These are phyloP conservation scores for Enteromius radiatus DNA, from an alignment of 2,797 vertebrate genomes.

Conservation along the genomic window DNA sequence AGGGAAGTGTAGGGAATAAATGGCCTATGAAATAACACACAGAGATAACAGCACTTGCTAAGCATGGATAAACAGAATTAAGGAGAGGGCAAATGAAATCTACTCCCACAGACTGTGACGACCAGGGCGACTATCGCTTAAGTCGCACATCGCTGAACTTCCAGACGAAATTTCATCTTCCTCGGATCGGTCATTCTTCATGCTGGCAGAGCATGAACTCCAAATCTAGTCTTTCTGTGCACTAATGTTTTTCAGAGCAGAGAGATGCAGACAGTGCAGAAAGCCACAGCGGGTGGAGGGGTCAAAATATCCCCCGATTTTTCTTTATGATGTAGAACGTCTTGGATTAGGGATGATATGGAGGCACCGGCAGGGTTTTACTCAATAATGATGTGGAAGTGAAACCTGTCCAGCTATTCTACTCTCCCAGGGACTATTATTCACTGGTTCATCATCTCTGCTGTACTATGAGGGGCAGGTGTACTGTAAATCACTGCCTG, in stretches of 20 bases:
- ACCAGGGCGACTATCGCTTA: not conserved
- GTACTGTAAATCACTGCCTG: slow-evolving; percentile 43
- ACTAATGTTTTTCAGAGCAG: slow-evolving; percentile 15
- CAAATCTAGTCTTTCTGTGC: slow-evolving; percentile 12
- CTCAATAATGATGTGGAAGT: not conserved
- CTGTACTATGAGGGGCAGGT: slow-evolving; percentile 28
- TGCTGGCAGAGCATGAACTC: slow-evolving; percentile 13
- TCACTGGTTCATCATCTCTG: not conserved
- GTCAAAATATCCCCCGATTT: not conserved
- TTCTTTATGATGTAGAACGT: slow-evolving; percentile 1
- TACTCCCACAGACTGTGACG: not conserved
- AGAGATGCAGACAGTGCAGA: slow-evolving; percentile 37
- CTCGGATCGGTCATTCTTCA: slow-evolving; percentile 24
- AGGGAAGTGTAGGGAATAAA: not conserved
- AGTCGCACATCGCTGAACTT: slow-evolving; percentile 8
- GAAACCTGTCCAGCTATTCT: not conserved
- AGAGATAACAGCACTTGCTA: slow-evolving; percentile 17
- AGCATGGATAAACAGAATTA: slow-evolving; percentile 21
- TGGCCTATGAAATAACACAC: slow-evolving; percentile 26
- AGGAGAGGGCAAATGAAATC: not conserved
- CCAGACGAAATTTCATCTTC: not conserved
- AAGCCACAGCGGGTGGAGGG: not conserved
- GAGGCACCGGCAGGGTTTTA: not conserved
- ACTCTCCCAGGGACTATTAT: slow-evolving; percentile 15
- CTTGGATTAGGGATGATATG: slow-evolving; percentile 18